Percentiles rank a stretch among this genome's conserved stretches.
phyloP scores from a whole-genome alignment of 2,888 invertebrate species.

The Eristalinus sepulchralis region DNA sequence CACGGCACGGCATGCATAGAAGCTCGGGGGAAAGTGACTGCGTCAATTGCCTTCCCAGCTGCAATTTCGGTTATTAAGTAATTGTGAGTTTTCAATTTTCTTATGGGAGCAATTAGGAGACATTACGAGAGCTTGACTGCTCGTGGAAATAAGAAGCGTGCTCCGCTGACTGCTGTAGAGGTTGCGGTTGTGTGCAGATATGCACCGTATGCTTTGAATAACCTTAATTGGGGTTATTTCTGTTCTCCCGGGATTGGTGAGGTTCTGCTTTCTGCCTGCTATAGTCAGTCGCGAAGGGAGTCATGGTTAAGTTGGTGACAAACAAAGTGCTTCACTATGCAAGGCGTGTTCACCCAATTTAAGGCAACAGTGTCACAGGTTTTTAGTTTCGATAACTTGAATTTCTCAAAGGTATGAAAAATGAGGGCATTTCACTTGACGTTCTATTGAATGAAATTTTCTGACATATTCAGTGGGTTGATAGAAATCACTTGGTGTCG shows the following conservation, averaged over 20 bases:
- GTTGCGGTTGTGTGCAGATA: slow-evolving; percentile 44
- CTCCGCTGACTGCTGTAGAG: slow-evolving; percentile 20
- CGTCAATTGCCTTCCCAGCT: slow-evolving; percentile 64
- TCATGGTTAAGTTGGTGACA: not conserved
- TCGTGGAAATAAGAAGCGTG: slow-evolving; percentile 25
- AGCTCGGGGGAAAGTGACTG: slow-evolving; percentile 48
- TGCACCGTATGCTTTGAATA: slow-evolving; percentile 34
- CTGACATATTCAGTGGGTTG: too few relatives aligned
- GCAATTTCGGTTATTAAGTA: slow-evolving; percentile 67
- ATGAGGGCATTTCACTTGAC: not conserved
- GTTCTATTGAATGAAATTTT: too few relatives aligned
- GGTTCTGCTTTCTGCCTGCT: slow-evolving; percentile 17
- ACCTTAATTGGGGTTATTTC: slow-evolving; percentile 39
- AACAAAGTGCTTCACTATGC: not conserved
- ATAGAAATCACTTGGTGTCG: too few relatives aligned
- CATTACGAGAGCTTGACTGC: slow-evolving; percentile 57
- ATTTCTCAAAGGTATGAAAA: not conserved
- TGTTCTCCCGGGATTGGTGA: not conserved
- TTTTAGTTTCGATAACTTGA: not conserved
- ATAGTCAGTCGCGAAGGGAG: not conserved
- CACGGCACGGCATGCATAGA: not conserved
- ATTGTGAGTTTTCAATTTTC: slow-evolving; percentile 66
- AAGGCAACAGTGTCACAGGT: not conserved
- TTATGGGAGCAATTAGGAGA: slow-evolving; percentile 65
- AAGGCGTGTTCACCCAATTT: not conserved